Evolutionary conservation across 2,113 vertebrate genomes (phyloP), one percentile per base, ranked within the genome.

Genomic region (Progne subis): DNA sequence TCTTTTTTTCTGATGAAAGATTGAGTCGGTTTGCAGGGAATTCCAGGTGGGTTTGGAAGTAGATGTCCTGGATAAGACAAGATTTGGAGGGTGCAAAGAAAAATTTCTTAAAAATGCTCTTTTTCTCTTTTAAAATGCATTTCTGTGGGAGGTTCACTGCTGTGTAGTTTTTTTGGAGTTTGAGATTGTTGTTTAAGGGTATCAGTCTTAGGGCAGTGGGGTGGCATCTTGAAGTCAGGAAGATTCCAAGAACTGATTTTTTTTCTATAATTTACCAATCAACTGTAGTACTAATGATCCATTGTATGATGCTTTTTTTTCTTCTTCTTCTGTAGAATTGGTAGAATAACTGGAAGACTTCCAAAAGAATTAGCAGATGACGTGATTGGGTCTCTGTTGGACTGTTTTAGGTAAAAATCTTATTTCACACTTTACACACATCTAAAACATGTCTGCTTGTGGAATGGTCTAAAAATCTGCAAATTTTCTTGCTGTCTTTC

Each of bases 341-440:
- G 99, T 31, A 97, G 99, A 92, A 98, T 99, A 94, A 99, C 99
- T 24, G 99, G 99, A 70, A 98, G 99, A 88, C 98, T 99, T 59
- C 99, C 99, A 60, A 98, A 97, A 94, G 99, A 99, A 90, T 97
- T 99, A 95, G 99, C 99, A 34, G 99, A 99, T 81, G 99, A 99
- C 1, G 99, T 99, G 89, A 99, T 99, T 32, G 99, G 98, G 55
- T 99, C 99, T 65, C 98, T 99, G 47, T 90, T 99, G 95, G 99
- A 99, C 44, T 99, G 99, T 84, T 99, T 99, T 94, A 99, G 99
- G 99, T 99, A 96, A 74, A 79, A 84, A 25, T 28, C 23, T 90
- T 60, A 13, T 17, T 86, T 89, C 21, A 55, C 0, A 2, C 24
- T 74, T 90, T 34, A 10, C 21, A 4, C 41, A 3, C 2, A 3